A percentile compares a stretch with the other conserved stretches of the same genome.
Evolutionary conservation across 2,888 invertebrate species (phyloP).

Genomic region (Oxyteleia sp.): DNA sequence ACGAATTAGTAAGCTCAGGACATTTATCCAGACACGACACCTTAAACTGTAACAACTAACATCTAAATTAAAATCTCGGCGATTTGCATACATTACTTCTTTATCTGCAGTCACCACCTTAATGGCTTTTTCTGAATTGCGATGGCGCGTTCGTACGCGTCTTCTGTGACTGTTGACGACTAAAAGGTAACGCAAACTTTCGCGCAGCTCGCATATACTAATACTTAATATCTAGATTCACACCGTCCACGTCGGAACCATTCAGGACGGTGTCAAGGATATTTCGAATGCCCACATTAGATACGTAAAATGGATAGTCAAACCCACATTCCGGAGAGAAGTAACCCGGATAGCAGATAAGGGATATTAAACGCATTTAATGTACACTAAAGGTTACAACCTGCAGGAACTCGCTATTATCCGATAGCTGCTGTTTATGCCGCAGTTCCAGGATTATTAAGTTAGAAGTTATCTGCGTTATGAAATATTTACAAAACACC

Average conservation of each 20-base stretch:
- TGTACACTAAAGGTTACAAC: slow-evolving; percentile 41
- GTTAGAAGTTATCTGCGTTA: slow-evolving; percentile 8
- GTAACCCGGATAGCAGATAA: slow-evolving; percentile 33
- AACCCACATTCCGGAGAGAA: slow-evolving; percentile 16
- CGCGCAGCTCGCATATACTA: neutral
- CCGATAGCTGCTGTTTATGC: slow-evolving; percentile 33
- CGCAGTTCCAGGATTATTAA: slow-evolving; percentile 28
- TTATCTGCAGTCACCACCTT: neutral
- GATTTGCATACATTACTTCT: neutral
- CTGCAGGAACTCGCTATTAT: slow-evolving; percentile 16
- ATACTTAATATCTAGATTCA: neutral
- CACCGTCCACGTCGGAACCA: neutral
- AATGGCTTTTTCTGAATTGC: neutral
- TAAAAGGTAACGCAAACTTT: neutral
- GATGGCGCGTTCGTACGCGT: neutral
- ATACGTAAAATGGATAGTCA: slow-evolving; percentile 32
- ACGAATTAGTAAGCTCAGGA: slow-evolving; percentile 2
- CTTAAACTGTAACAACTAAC: slow-evolving; percentile 6
- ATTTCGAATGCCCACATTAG: slow-evolving; percentile 30
- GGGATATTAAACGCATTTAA: slow-evolving; percentile 40
- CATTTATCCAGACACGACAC: neutral
- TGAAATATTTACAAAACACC: slow-evolving; percentile 20
- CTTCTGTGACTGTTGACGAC: too few species aligned
- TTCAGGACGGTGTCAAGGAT: slow-evolving; percentile 16
- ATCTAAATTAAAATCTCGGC: slow-evolving; percentile 1